Conservation (phyloP, 2,888 invertebrate genomes). For the Himalopsyche kuldschensis region DNA sequence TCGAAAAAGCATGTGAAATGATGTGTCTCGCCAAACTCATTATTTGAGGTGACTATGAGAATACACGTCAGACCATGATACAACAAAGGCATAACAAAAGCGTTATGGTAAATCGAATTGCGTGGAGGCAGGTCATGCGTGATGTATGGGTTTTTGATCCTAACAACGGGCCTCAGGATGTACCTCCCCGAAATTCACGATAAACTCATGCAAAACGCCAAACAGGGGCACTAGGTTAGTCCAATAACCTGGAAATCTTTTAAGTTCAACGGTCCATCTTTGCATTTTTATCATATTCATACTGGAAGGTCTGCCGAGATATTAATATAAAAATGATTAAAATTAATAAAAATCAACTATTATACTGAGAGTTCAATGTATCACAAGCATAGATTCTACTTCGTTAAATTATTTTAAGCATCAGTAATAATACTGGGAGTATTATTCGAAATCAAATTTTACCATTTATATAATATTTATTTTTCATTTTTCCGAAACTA, state of each 20-base stretch:
- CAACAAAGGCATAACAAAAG: background rate
- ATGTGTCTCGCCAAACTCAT: background rate
- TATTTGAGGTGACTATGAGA: background rate
- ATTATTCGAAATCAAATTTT: no score
- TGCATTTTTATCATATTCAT: background rate
- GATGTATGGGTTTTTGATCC: conserved; percentile 11
- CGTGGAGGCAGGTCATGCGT: conserved; percentile 7
- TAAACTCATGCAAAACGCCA: conserved; percentile 14
- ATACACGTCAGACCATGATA: background rate
- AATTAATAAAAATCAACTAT: no score
- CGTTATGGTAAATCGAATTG: background rate
- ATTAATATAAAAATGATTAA: no score
- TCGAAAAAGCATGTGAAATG: background rate
- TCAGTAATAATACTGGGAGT: no score
- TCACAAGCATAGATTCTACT: no score
- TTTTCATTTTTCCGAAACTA: no score
- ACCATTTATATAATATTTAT: no score
- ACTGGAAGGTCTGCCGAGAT: no score
- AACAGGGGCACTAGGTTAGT: conserved; percentile 20
- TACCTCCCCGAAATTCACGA: background rate
- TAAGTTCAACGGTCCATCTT: conserved; percentile 12
- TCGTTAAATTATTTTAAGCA: no score
- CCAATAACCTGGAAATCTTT: conserved; percentile 6
- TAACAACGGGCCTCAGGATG: conserved; percentile 6
- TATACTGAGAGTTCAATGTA: no score